Evolutionary conservation across 2,888 invertebrate genomes (phyloP), one percentile per base, ranked within the genome.

Genomic region (Caenorhabditis sp.): DNA sequence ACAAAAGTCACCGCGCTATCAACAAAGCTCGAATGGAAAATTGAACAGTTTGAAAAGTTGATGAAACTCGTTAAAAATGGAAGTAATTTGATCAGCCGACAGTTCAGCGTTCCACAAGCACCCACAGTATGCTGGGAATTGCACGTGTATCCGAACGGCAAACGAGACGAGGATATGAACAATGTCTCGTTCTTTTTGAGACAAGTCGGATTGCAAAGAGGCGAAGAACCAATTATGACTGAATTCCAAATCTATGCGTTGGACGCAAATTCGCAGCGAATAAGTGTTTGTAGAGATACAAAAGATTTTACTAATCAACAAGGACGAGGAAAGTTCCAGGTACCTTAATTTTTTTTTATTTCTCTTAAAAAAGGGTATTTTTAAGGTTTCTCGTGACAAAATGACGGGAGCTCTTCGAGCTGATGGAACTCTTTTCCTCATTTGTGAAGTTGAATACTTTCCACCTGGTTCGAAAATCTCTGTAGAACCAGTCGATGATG

Each of bases 301-400:
- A 86, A 86, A 58, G 86, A 86, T 43, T 86, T 86, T 72, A 83
- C 84, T 0, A 83, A 85, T 68, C 86, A 86, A 55, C 86, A 86
- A 65, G 86, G 86, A 3, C 76, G 86, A 0, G 86, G 86, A 14
- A 86, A 86, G 60, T 86, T 86, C 60, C 85, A 86, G 72, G 43
- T 43, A 17, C 3, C 82, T 83, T 43, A 14, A 49, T 24, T 3
- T 24, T 31, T 3, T 43, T 27, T 26, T 10, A 23, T 58, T n/a
- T 17, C 24, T 26, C 5, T 57, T 26, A 5, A 57, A 6, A 24
- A 10, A 49, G 12, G 19, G n/a, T n/a, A 19, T n/a, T 36, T 59
- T 51, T 8, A 50, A 79, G 76, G 81, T 84, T 4, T 64, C 81
- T 6, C 76, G 81, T 0, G 86, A 86, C 14, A 84, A 84, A 59